Base-by-base conservation (phyloP, 2,888 invertebrate species). In the Sclerodermus sp. region DNA sequence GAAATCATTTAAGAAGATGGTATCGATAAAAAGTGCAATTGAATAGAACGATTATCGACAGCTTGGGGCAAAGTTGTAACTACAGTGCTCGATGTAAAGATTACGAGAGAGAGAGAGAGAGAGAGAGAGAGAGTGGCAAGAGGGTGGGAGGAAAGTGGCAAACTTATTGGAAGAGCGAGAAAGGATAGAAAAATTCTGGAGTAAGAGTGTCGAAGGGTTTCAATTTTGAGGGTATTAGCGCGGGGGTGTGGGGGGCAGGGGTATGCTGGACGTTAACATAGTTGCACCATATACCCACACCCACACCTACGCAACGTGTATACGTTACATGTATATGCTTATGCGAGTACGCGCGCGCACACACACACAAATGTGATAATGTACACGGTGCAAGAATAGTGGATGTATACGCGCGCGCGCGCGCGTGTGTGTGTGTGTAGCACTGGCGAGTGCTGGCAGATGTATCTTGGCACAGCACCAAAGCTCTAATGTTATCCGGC, bases 391-490 rank as follows among this genome's bases (percentile, higher is more conserved):
- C n/a, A n/a, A n/a, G n/a, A n/a, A n/a, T n/a, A n/a, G n/a, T n/a
- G 45, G 17, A 12, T 4, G 43, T 13, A 17, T 30, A 38, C 29
- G 15, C 41, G 32, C 41, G 32, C 32, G 40, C 41, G 45, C 31
- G 39, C 37, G 37, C 45, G 37, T 39, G 38, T 37, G 17, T 51
- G 39, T 36, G 29, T 37, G 16, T 36, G 15, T 10, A 45, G 30
- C 46, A 13, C 50, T 42, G 55, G 45, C 51, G 58, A 70, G 61
- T 49, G 62, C 60, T 61, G 64, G 66, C 65, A 65, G 64, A 71
- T 71, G 65, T 69, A 68, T 64, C 62, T 70, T 73, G 72, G 73
- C 71, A 64, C 52, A 53, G 45, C 49, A 67, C 66, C 72, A 73
- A 66, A 57, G 58, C 65, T 68, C 59, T 69, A 72, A 72, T 69